These are phyloP conservation scores for Pocillopora verrucosa DNA, from an alignment of 64 coral and sea anemone genomes.

Conservation along the genomic window DNA sequence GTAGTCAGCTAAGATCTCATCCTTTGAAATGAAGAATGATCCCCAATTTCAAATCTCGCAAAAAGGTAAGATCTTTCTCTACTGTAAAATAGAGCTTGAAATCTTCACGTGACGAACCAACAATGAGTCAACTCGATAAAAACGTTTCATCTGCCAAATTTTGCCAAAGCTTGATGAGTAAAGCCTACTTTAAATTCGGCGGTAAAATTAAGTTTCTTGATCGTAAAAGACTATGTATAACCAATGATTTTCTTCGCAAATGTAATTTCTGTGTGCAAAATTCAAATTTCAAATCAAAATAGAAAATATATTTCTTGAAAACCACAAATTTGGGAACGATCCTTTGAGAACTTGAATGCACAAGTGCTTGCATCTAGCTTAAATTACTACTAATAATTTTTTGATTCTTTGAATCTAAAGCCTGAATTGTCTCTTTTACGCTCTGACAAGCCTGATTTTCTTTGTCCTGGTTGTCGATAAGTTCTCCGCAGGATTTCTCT, in stretches of 20 bases:
- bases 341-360: not conserved
- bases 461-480: not conserved
- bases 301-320: not conserved
- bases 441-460: constrained; percentile 2
- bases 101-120: not conserved
- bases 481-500: not conserved
- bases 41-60: too few relatives aligned
- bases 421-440: constrained; percentile 17
- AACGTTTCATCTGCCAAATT: not conserved
- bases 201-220: not conserved
- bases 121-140: not conserved
- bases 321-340: not conserved
- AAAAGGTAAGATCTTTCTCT: too few relatives aligned
- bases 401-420: constrained; percentile 25
- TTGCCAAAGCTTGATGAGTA: not conserved
- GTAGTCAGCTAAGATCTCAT: too few relatives aligned
- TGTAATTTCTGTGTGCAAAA: constrained; percentile 10
- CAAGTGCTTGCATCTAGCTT: not conserved
- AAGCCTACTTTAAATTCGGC: not conserved
- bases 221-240: not conserved
- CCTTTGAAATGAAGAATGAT: too few relatives aligned
- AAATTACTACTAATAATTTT: not conserved
- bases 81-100: too few relatives aligned
- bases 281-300: constrained; percentile 9
- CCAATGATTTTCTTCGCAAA: not conserved